Evolutionary conservation across 1,140 invertebrate species (phyloP), one percentile per base, ranked within the genome.

Genomic region (Holotrichia oblita): DNA sequence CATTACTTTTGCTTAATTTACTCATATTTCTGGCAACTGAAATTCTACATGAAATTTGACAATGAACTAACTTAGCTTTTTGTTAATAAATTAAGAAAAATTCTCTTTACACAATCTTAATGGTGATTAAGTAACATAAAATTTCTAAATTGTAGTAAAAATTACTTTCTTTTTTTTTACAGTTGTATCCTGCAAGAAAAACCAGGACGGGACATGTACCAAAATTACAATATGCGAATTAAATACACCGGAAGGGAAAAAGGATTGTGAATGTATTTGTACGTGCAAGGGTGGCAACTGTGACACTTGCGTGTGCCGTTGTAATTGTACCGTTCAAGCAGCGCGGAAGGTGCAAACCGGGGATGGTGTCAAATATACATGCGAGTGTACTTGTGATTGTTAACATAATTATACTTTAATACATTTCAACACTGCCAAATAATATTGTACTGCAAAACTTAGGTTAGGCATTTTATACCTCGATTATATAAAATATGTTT

Each of bases 251-350:
- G 77, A 78, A 41, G 77, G 77, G 10, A 69, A 72, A 40, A n/a
- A 20, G 12, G 77, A 78, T 3, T 78, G 77, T 24, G 77, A 78
- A 78, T 78, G 77, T 41, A 44, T 20, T 34, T 78, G 77, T 41
- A 44, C 61, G 6, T 78, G 77, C 64, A 24, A 27, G 22, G 34
- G 22, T 14, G 3, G 24, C 12, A 78, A 34, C 40, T 34, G 64
- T n/a, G 77, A 72, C 12, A 78, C 61, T 73, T 78, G 77, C 77
- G 69, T 24, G 6, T 78, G 77, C 40, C 14, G 69, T n/a, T 78
- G 77, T 41, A 27, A 78, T 12, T 78, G 77, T 48, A 73, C 64
- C n/a, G n/a, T 42, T 10, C 69, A 73, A 24, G 73, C 59, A 6
- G 69, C 69, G 14, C 64, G 73, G 41, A 78, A 78, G 14, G 22